Evolutionary conservation across 2,888 invertebrate species (phyloP), one percentile per base, ranked within the genome.

Genomic region (Agrotis exclamationis): DNA sequence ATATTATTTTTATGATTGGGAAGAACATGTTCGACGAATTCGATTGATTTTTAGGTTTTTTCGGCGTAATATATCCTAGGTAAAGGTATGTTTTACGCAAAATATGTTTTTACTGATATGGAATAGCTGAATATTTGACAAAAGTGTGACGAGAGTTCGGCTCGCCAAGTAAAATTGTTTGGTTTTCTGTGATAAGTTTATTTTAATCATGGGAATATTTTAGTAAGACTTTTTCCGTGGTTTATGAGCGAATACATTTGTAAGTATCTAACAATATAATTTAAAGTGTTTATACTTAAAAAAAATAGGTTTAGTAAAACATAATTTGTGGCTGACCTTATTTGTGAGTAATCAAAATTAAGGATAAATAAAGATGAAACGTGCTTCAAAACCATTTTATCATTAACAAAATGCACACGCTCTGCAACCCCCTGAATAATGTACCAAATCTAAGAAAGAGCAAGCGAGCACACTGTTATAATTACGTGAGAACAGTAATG

Each of bases 401-500:
- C 1, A 39, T 9, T 63, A 68, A 75, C 59, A 48, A 39, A 64
- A 48, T n/a, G 22, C 50, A 62, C 54, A 67, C 56, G 47, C 47
- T 68, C 57, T 20, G n/a, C 63, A 51, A 28, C 65, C 18, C 50
- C 13, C 65, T 62, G 51, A 64, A 39, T 50, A 65, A 64, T 33
- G 14, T 59, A 59, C 69, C 79, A 82, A 66, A 79, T 74, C 71
- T 70, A 20, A 59, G 64, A 72, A 84, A 79, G 70, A 56, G 67
- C 74, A 80, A 74, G 70, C 64, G 63, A 74, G 71, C 71, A 64
- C 70, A 76, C 63, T 74, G 74, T 76, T 77, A 75, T 84, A 83
- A 84, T 84, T 71, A 82, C 70, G 74, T 80, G 74, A 74, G 79
- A 81, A 77, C 79, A 57, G 77, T 84, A 87, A 85, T 84, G 84